A percentile compares a stretch with the other conserved stretches of the same genome.
These are phyloP conservation scores for Apogon talboti DNA, from an alignment of 2,797 vertebrate species.

Conservation along the genomic window DNA sequence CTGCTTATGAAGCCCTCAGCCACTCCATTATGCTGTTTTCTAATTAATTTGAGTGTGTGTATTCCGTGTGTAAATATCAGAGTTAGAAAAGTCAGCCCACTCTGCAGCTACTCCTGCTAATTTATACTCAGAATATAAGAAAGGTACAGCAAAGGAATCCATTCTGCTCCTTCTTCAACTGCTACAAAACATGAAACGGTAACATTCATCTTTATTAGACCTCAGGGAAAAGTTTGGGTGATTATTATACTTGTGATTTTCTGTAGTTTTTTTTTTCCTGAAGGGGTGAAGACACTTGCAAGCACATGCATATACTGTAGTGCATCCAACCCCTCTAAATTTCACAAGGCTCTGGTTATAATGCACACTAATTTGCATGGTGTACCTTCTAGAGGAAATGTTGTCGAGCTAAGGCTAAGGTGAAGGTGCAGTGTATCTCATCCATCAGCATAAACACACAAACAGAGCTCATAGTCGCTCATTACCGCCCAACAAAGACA, in stretches of 20 bases:
- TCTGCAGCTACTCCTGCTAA: constrained; percentile 30
- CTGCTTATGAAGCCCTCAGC: constrained; percentile 59
- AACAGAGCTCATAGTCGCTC: neutral
- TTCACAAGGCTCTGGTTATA: constrained; percentile 9
- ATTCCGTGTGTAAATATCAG: constrained; percentile 56
- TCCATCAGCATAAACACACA: constrained; percentile 48
- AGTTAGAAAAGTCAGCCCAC: constrained; percentile 34
- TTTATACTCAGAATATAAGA: constrained; percentile 34
- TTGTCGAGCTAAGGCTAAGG: constrained; percentile 15
- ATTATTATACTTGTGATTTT: constrained; percentile 22
- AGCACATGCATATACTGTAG: neutral
- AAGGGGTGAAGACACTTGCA: neutral
- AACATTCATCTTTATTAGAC: constrained; percentile 55
- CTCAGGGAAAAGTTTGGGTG: constrained; percentile 6
- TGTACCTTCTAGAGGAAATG: constrained; percentile 12
- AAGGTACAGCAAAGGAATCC: constrained; percentile 19
- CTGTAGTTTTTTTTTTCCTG: neutral
- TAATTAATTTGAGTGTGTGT: constrained; percentile 62
- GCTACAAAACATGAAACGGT: constrained; percentile 29
- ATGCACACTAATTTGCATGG: constrained; percentile 25
- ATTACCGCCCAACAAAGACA: constrained; percentile 14
- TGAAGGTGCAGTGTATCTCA: constrained; percentile 27
- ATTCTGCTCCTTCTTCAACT: constrained; percentile 29
- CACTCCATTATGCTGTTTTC: constrained; percentile 66
- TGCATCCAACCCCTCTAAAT: constrained; percentile 3